Base-by-base conservation (phyloP, 1,140 invertebrate species). In the Anastrepha obliqua region DNA sequence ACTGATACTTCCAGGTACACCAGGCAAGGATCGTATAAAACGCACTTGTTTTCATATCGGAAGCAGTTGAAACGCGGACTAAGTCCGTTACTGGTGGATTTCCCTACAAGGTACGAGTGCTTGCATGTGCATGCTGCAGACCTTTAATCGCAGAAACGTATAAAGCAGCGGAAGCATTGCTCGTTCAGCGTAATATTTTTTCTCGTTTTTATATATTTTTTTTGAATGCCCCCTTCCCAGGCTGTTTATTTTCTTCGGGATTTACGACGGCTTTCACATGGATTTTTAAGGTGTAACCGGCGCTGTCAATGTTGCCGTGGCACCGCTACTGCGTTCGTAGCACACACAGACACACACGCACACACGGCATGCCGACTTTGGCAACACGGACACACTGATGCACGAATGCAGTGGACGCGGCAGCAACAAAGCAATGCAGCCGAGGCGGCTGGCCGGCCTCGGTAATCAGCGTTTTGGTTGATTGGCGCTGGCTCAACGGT, bases 191-290 rank as follows among this genome's bases (percentile, higher is more conserved):
- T 44, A 55, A 44, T 70, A 70, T 70, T 70, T 70, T 70, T 70
- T 44, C 67, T 70, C 17, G 8, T 44, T 55, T 55, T 55, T 55
- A 44, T 20, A 9, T 81, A 3, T 55, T 17, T 58, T 42, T 58
- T 7, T 17, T 29, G 17, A 20, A 9, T 55, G 74, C 20, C 74
- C 47, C 74, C 47, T 39, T 29, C 44, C 20, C 39, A 58, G 55
- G 74, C 47, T 42, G 74, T 81, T 81, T 55, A 81, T 55, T 81
- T 81, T 81, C 74, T 58, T 47, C 74, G 74, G 74, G 74, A 81
- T 81, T 81, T 81, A 81, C 74, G 74, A 81, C 47, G 51, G 74
- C 74, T 81, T 81, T 81, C 74, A 81, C 74, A 81, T 81, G 74
- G 74, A 81, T 81, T 81, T 81, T 81, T 81, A 81, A 81, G 74